Percentiles rank a stretch among this genome's conserved stretches.
Evolutionary conservation across 2,888 invertebrate genomes (phyloP).

Genomic region (Ophion costatus): DNA sequence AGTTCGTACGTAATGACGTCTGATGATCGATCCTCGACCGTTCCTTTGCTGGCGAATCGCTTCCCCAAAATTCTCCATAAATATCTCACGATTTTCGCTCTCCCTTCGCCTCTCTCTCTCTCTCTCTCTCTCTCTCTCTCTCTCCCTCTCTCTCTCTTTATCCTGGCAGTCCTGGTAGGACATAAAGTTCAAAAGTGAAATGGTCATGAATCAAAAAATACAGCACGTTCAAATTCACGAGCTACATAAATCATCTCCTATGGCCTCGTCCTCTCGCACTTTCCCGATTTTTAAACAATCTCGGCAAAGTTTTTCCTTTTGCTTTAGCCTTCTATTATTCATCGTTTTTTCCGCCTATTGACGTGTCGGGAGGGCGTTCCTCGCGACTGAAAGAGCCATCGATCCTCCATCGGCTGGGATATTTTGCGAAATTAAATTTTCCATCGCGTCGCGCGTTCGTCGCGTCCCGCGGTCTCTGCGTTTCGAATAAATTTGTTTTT

Average conservation of each 20-base stretch:
- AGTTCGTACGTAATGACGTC: neutral
- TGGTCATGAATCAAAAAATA: slow-evolving; percentile 55
- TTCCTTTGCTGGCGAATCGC: neutral
- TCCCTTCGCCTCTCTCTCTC: neutral
- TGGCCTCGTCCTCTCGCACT: slow-evolving; percentile 7
- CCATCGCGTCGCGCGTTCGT: neutral
- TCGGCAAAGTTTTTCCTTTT: neutral
- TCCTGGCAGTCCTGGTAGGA: neutral
- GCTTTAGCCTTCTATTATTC: neutral
- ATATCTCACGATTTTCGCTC: neutral
- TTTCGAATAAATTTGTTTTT: neutral
- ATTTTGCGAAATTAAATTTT: slow-evolving; percentile 17
- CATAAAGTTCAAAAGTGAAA: slow-evolving; percentile 10
- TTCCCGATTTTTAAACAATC: slow-evolving; percentile 7
- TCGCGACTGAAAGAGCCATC: neutral
- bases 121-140: too few species aligned
- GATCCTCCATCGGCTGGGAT: slow-evolving; percentile 11
- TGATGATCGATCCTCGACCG: slow-evolving; percentile 16
- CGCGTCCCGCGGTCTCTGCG: neutral
- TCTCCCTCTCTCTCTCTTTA: too few species aligned
- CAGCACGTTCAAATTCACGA: slow-evolving; percentile 41
- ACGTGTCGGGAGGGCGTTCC: slow-evolving; percentile 3
- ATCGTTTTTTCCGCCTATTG: slow-evolving; percentile 27
- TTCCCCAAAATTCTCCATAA: slow-evolving; percentile 1
- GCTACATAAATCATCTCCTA: slow-evolving; percentile 54